These are phyloP conservation scores for Grammomys surdaster DNA, from an alignment of 2,113 vertebrate species.

Conservation along the genomic window DNA sequence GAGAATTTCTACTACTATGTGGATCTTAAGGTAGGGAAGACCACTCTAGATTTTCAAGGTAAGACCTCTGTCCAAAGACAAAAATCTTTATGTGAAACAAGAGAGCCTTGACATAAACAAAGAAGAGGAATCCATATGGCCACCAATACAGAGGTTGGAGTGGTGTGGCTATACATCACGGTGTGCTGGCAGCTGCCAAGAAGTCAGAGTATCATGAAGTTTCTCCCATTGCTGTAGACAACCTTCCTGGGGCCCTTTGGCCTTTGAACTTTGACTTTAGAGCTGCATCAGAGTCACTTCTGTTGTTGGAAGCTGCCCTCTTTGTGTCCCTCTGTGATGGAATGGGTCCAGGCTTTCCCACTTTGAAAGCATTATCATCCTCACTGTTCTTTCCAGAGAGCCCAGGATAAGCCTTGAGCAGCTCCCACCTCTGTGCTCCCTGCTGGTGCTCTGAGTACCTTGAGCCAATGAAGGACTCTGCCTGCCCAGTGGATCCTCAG, in stretches of 20 bases:
- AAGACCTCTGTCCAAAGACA: not conserved
- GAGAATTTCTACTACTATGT: not conserved
- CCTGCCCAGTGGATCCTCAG: not conserved
- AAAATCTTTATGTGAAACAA: not conserved
- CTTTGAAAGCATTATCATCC: not conserved
- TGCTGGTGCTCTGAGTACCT: not conserved
- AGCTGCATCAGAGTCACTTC: not conserved
- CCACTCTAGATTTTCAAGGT: not conserved
- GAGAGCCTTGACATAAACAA: fast-evolving
- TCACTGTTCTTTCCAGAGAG: not conserved
- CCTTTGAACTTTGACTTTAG: not conserved
- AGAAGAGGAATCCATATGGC: not conserved
- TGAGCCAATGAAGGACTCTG: not conserved
- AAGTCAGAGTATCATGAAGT: not conserved
- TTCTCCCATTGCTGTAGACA: not conserved
- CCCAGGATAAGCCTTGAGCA: not conserved
- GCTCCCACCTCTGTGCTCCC: not conserved
- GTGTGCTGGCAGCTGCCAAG: too few species aligned
- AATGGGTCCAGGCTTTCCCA: not conserved
- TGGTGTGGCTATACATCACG: not conserved
- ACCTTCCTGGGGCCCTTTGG: not conserved
- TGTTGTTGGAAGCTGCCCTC: not conserved
- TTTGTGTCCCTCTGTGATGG: too few species aligned
- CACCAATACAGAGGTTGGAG: not conserved
- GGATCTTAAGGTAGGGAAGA: not conserved